Conservation (phyloP, 2,113 vertebrate genomes). For the Pomatostomus ruficeps region DNA sequence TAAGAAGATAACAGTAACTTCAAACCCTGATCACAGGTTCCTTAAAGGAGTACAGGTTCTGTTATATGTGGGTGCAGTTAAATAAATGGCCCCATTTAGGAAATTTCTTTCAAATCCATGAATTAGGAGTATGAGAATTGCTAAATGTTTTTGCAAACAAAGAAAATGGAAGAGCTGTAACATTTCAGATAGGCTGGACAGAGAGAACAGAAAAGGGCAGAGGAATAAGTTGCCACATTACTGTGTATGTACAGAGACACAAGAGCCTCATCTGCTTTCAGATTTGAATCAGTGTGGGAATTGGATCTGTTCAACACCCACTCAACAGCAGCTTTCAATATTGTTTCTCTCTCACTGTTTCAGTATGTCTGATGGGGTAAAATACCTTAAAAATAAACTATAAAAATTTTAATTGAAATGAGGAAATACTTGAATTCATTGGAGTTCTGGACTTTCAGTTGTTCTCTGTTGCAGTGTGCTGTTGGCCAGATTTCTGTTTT, state of each 20-base stretch:
- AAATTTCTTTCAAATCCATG: background rate
- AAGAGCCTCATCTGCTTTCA: background rate
- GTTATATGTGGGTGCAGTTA: background rate
- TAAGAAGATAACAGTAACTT: background rate
- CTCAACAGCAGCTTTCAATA: background rate
- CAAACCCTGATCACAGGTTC: background rate
- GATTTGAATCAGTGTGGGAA: background rate
- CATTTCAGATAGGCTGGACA: background rate
- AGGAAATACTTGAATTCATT: background rate
- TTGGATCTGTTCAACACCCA: background rate
- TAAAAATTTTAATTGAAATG: background rate
- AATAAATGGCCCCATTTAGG: background rate
- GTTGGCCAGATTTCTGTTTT: too few species aligned
- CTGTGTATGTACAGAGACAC: accelerated
- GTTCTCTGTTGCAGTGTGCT: too few species aligned
- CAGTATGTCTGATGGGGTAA: background rate
- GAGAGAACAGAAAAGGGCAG: background rate
- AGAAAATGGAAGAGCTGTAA: background rate
- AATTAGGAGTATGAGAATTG: background rate
- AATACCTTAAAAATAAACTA: background rate
- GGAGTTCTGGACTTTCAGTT: background rate
- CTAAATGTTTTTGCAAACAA: background rate
- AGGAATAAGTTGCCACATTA: background rate
- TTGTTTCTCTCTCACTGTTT: background rate
- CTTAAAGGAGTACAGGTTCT: background rate